phyloP scores from a whole-genome alignment of 2,888 invertebrate genomes.

The Diadromus collaris region DNA sequence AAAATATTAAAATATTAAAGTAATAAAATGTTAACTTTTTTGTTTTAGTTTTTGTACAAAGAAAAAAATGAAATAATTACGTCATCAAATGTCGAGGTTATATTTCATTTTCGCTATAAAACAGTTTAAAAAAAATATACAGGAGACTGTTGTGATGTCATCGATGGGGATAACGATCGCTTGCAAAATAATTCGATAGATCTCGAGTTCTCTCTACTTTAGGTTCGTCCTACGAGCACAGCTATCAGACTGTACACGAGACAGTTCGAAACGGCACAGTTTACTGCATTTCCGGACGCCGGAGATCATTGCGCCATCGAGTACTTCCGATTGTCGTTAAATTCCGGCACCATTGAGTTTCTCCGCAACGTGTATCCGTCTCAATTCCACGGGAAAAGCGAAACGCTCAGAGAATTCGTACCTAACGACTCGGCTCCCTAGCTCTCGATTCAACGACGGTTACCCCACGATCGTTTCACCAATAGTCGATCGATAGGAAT shows the following conservation, averaged over 20 bases:
- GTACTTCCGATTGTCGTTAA: slow-evolving; percentile 69
- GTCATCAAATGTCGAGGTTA: too few relatives aligned
- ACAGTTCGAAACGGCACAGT: slow-evolving; percentile 28
- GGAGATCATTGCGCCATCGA: slow-evolving; percentile 57
- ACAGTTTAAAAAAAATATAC: too few relatives aligned
- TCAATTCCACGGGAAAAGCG: not conserved
- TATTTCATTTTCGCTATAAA: too few relatives aligned
- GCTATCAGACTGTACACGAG: slow-evolving; percentile 2
- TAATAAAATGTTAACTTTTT: too few relatives aligned
- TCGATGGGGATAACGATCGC: too few relatives aligned
- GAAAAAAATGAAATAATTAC: too few relatives aligned
- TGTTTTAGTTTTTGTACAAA: too few relatives aligned
- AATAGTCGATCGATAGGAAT: slow-evolving; percentile 29
- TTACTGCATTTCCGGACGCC: slow-evolving; percentile 55
- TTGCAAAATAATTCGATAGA: not conserved
- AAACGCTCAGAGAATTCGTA: slow-evolving; percentile 24
- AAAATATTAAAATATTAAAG: too few relatives aligned
- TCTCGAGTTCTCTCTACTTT: not conserved
- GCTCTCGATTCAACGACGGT: slow-evolving; percentile 23
- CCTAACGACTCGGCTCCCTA: slow-evolving; percentile 20
- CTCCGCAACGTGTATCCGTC: not conserved
- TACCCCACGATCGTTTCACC: slow-evolving; percentile 34
- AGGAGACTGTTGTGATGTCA: too few relatives aligned
- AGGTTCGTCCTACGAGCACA: slow-evolving; percentile 26
- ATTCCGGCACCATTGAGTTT: slow-evolving; percentile 33